Evolutionary conservation across 1,140 invertebrate species (phyloP).

Genomic region (Megalonaias nervosa): DNA sequence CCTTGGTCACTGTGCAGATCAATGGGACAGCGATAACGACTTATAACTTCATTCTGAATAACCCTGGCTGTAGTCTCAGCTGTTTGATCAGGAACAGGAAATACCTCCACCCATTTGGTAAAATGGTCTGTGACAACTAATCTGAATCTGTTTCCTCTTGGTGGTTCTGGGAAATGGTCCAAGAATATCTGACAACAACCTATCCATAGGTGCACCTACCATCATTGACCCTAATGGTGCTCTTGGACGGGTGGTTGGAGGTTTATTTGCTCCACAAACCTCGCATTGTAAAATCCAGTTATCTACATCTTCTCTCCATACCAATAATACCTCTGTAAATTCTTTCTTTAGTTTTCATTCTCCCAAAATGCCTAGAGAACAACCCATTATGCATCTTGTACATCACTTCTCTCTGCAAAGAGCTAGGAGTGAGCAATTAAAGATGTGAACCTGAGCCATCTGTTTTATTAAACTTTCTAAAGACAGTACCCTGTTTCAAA

Average conservation of each 20-base stretch:
- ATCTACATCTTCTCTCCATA: constrained; percentile 11
- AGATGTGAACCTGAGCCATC: too few species aligned
- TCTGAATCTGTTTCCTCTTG: neutral
- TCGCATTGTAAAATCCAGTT: constrained; percentile 6
- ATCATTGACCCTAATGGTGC: constrained; percentile 5
- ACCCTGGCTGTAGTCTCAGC: too few species aligned
- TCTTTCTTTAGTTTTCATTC: constrained; percentile 19
- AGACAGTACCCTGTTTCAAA: neutral
- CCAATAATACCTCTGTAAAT: constrained; percentile 15
- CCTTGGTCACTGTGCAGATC: constrained; percentile 15
- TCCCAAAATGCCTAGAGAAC: constrained; percentile 16
- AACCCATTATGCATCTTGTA: constrained; percentile 11
- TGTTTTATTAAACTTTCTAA: too few species aligned
- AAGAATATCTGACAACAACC: too few species aligned
- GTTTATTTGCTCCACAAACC: constrained; percentile 13
- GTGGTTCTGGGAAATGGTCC: too few species aligned
- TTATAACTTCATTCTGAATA: neutral
- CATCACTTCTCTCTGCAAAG: too few species aligned
- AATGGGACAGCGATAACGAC: neutral
- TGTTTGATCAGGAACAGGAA: neutral
- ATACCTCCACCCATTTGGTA: constrained; percentile 17
- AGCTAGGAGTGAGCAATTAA: neutral
- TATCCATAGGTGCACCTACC: too few species aligned
- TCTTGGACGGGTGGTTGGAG: constrained; percentile 1
- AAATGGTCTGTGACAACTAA: constrained; percentile 7